These are phyloP conservation scores for Anniella stebbinsi DNA, from an alignment of 2,797 vertebrate species.

Conservation along the genomic window DNA sequence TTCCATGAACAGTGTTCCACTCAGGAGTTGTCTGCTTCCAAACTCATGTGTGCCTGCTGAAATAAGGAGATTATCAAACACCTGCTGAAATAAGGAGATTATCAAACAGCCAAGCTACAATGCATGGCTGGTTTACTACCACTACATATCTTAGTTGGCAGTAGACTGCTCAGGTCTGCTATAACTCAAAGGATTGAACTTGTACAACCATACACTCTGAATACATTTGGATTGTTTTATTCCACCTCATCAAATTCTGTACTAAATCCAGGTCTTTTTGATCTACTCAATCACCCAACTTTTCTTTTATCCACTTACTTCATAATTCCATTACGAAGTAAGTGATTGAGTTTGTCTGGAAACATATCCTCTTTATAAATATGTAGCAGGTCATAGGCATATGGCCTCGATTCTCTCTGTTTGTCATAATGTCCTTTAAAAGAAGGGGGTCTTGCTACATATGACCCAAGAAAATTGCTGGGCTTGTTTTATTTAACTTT, in stretches of 20 bases:
- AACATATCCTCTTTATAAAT: not conserved
- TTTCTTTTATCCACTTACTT: slow-evolving; percentile 9
- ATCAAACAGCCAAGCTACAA: not conserved
- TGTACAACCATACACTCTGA: not conserved
- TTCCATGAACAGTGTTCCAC: not conserved
- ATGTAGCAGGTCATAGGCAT: slow-evolving; percentile 35
- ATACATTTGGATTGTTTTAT: slow-evolving; percentile 18
- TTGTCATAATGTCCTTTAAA: slow-evolving; percentile 51
- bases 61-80: not conserved
- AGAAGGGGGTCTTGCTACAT: slow-evolving; percentile 25
- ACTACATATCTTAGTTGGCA: not conserved
- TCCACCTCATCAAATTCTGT: not conserved
- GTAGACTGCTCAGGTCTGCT: not conserved
- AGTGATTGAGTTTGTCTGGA: not conserved
- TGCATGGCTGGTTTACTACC: not conserved
- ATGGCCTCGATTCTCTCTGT: slow-evolving; percentile 49
- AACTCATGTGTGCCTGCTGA: not conserved
- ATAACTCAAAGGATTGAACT: not conserved
- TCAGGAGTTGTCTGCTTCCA: not conserved
- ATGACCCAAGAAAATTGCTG: slow-evolving; percentile 62
- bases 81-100: too few relatives aligned
- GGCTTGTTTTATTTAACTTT: slow-evolving; percentile 50
- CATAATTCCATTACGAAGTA: not conserved
- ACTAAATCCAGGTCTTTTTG: slow-evolving; percentile 13
- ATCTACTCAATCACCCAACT: not conserved